Evolutionary conservation across 92 coral and sea anemone genomes (phyloP).

Genomic region (Diadumene lineata): DNA sequence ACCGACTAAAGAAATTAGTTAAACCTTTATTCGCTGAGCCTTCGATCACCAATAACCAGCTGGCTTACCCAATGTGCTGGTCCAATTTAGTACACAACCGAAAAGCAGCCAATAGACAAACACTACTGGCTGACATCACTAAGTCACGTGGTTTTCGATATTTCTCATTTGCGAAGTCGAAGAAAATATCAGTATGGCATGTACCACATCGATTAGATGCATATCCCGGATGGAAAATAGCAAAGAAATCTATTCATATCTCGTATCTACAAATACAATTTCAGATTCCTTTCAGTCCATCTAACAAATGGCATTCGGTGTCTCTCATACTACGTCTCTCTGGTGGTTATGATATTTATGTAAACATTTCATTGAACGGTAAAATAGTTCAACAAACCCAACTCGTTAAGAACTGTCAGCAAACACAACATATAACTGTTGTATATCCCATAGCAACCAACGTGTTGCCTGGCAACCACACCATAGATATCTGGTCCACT

Average conservation of each 20-base stretch:
- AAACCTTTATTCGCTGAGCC: constrained; percentile 34
- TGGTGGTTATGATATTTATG: background rate
- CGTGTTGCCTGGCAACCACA: constrained; percentile 45
- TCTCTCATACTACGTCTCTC: background rate
- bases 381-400: background rate
- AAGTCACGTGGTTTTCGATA: constrained; percentile 42
- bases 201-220: background rate
- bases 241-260: background rate
- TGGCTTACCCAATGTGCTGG: constrained; percentile 54
- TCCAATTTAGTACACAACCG: constrained; percentile 54
- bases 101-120: constrained; percentile 33
- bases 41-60: constrained; percentile 34
- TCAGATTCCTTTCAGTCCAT: background rate
- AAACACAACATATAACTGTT: constrained; percentile 11
- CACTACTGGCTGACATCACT: constrained; percentile 50
- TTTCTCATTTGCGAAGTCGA: constrained; percentile 5
- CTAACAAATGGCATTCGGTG: background rate
- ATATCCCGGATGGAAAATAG: background rate
- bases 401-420: background rate
- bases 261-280: background rate
- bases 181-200: background rate
- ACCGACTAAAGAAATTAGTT: background rate
- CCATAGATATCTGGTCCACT: constrained; percentile 4
- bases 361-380: background rate
- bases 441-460: constrained; percentile 34